These are phyloP conservation scores for Sphaerophoria taeniata DNA, from an alignment of 2,888 invertebrate genomes.

Conservation along the genomic window DNA sequence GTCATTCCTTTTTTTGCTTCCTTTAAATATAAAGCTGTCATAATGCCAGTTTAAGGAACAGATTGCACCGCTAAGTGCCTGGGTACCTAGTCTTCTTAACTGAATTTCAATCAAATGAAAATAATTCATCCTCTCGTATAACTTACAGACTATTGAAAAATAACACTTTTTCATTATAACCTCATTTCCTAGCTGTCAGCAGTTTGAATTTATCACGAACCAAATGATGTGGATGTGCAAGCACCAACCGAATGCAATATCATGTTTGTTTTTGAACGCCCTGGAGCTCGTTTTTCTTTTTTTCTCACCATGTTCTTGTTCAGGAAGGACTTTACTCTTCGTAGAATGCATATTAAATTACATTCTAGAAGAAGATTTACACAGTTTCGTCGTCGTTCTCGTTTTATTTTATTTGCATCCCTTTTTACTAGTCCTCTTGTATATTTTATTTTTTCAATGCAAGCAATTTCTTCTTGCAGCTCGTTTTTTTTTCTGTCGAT, in stretches of 20 bases:
- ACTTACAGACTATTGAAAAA: background rate
- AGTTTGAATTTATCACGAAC: conserved; percentile 10
- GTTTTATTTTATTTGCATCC: background rate
- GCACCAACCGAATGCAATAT: conserved; percentile 1
- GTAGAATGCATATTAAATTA: conserved; percentile 18
- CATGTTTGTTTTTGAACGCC: background rate
- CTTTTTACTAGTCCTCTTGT: background rate
- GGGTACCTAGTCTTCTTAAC: background rate
- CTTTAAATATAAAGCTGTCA: background rate
- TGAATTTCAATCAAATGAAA: background rate
- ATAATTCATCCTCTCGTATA: background rate
- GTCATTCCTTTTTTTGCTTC: background rate
- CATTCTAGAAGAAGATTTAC: conserved; percentile 16
- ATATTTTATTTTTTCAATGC: background rate
- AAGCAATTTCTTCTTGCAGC: conserved; percentile 1
- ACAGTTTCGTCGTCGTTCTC: conserved; percentile 1
- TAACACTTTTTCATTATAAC: background rate
- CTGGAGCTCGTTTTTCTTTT: background rate
- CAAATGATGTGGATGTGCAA: background rate
- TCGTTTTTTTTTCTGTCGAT: background rate
- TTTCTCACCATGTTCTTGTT: conserved; percentile 23
- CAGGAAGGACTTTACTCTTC: background rate
- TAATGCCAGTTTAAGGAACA: background rate
- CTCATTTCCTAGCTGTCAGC: conserved; percentile 1
- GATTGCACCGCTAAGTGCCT: background rate